These are phyloP conservation scores for Sepiola atlantica DNA, from an alignment of 2,888 invertebrate species.

Conservation along the genomic window DNA sequence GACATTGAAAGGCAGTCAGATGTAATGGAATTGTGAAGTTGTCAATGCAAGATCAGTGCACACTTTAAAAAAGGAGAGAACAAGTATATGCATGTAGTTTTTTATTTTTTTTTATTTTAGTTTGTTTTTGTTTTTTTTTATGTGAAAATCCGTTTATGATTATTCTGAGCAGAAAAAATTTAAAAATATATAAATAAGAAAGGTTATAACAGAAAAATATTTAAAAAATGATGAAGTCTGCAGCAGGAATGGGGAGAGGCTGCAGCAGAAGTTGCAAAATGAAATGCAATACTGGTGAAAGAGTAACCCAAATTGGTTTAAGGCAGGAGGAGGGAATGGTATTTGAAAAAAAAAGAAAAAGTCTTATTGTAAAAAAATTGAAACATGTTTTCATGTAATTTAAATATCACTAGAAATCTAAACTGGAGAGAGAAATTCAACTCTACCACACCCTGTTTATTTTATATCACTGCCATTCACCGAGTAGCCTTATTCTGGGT, in stretches of 20 bases:
- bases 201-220: no score
- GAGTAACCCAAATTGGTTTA: background rate
- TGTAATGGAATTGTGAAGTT: background rate
- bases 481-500: no score
- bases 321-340: background rate
- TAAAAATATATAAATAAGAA: no score
- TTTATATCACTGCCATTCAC: background rate
- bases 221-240: background rate
- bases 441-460: no score
- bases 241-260: no score
- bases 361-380: background rate
- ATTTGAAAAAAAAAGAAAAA: background rate
- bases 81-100: background rate
- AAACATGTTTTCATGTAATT: background rate
- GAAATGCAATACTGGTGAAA: background rate
- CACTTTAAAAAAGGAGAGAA: background rate
- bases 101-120: background rate
- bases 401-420: background rate
- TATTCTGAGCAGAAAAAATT: background rate
- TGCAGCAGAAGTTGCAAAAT: no score
- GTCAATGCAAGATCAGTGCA: background rate
- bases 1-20: background rate
- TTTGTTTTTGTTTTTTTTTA: no score
- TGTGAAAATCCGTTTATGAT: background rate
- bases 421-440: no score